Evolutionary conservation across 2,113 vertebrate species (phyloP), one percentile per base, ranked within the genome.

Genomic region (Xenopus tropicalis): DNA sequence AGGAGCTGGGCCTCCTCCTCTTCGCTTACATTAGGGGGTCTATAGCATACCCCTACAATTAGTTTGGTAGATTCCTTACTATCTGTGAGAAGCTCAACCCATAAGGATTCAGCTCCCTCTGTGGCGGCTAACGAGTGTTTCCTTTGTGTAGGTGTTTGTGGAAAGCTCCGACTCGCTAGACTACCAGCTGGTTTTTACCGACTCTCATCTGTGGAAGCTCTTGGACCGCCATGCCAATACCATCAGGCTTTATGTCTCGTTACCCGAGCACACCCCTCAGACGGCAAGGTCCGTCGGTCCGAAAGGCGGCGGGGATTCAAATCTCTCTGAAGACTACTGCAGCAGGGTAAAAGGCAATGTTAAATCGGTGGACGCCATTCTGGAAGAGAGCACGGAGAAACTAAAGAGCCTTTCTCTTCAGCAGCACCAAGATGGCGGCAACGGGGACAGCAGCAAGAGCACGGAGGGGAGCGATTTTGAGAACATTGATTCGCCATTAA

Each of bases 341-440:
- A 93, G 93, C 69, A 90, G 89, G 72, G 82, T 87, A 16, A 94
- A 95, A 86, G 85, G 83, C 9, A 88, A 84, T 82, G 87, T 90
- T 58, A 96, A 96, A 80, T 95, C 95, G 70, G 95, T 99, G 21
- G 97, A 98, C 72, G 94, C 96, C 20, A 94, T 99, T 80, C 86
- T 99, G 21, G 96, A 98, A 83, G 97, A 98, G 84, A 98, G 96
- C 88, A 99, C 97, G 0, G 97, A 99, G 80, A 98, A 96, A 79
- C 93, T 99, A 70, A 97, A 97, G 90, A 97, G 91, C 73, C 87
- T 99, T 76, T 98, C 97, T 8, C 82, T 98, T 25, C 94, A 95
- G 79, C 92, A 91, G 73, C 91, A 90, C 42, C 83, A 86, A 69
- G 88, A 91, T 56, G 89, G 90, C 2, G 90, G 92, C 78, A 94